Percentiles rank a stretch among this genome's conserved stretches.
These are phyloP conservation scores for Drosophila melanocephala DNA, from an alignment of 2,888 invertebrate genomes.

Conservation along the genomic window DNA sequence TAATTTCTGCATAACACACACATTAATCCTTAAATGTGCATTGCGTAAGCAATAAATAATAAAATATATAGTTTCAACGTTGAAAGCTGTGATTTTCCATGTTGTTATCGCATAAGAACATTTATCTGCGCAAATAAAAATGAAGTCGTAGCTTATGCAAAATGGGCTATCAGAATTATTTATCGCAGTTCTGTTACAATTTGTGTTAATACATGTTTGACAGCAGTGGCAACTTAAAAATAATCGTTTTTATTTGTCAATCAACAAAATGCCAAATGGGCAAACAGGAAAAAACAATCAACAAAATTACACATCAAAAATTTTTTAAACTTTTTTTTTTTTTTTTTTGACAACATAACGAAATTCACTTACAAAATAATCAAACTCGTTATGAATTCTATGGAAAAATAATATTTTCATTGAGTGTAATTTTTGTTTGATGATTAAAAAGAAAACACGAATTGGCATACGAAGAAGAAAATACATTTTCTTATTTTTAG, in stretches of 20 bases:
- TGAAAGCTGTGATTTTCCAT: constrained; percentile 3
- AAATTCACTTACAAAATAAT: not conserved
- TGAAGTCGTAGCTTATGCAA: not conserved
- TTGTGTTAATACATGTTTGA: not conserved
- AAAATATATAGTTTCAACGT: not conserved
- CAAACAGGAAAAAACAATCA: not conserved
- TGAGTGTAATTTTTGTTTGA: not conserved
- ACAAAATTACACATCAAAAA: not conserved
- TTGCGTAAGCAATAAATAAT: constrained; percentile 3
- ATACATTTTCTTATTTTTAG: not conserved
- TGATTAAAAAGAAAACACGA: not conserved
- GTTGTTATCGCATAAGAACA: constrained; percentile 6
- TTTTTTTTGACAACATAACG: not conserved
- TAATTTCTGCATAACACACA: not conserved
- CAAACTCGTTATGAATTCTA: not conserved
- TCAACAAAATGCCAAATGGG: not conserved
- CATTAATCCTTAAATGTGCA: not conserved
- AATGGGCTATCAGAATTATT: not conserved
- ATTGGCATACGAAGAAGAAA: not conserved
- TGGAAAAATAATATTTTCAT: not conserved
- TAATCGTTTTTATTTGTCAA: not conserved
- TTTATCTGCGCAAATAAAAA: not conserved
- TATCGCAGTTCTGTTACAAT: not conserved
- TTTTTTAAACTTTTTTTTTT: not conserved
- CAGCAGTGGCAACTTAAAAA: not conserved